Base-by-base conservation (phyloP, 2,888 invertebrate species). In the Drosophila engyochracea region DNA sequence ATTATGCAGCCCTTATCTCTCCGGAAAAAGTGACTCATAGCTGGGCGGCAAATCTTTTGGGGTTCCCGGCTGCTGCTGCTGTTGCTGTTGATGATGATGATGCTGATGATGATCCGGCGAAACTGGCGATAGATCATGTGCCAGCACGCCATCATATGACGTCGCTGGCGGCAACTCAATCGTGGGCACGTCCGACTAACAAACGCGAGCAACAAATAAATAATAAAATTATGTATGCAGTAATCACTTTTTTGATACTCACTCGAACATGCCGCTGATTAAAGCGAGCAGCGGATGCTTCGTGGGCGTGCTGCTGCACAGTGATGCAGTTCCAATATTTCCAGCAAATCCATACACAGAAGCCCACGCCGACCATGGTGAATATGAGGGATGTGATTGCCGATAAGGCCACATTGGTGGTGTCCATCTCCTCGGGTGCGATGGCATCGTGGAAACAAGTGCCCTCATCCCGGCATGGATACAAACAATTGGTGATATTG, bases 321-420 rank as follows among this genome's bases (percentile, higher is more conserved):
- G 93, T 92, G 12, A 93, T 92, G 61, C 93, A 93, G 74, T 92
- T 92, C 93, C 92, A 93, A 69, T 93, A 93, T 67, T 93, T 93
- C 93, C 93, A 93, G 67, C 93, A 93, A 37, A 93, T 83, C 92
- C 93, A 93, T 16, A 93, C 83, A 62, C 93, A 93, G 39, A 92
- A 91, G 0, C 92, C 92, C 22, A 93, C 93, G 12, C 92, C 93
- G 22, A 92, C 72, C 93, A 93, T 93, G 30, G 93, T 93, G 47
- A 93, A 93, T 12, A 93, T 92, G 22, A 93, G 80, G 5, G 93
- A 93, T 7, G 93, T 93, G 12, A 93, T 90, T 3, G 93, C 93
- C 70, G 92, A 93, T 28, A 93, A 72, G 10, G 92, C 92, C 66
- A 93, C 92, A 74, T 92, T 93, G 16, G 92, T 89, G 1, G 91